A percentile compares a stretch with the other conserved stretches of the same genome.
phyloP scores from a whole-genome alignment of 1,140 invertebrate genomes.

The Pogonus chalceus region DNA sequence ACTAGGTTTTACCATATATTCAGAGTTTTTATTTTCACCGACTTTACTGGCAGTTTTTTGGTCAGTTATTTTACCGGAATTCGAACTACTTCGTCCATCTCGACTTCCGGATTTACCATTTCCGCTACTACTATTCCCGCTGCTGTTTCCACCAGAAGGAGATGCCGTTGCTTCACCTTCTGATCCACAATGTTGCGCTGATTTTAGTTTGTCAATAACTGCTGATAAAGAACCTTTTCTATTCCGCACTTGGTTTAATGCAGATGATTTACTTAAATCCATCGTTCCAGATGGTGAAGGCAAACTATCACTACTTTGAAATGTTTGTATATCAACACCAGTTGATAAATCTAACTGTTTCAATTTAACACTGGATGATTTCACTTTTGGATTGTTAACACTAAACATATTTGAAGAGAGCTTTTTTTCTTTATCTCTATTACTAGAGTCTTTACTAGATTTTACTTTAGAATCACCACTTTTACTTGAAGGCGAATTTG shows the following conservation, averaged over 20 bases:
- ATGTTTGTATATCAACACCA: slow-evolving; percentile 21
- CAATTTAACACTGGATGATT: slow-evolving; percentile 50
- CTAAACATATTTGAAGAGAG: slow-evolving; percentile 22
- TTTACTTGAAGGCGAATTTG: slow-evolving; percentile 48
- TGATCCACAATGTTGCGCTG: slow-evolving; percentile 52
- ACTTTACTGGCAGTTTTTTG: slow-evolving; percentile 42
- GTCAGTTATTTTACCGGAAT: slow-evolving; percentile 39
- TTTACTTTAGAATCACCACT: slow-evolving; percentile 36
- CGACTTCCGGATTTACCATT: slow-evolving; percentile 20
- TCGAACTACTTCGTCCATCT: slow-evolving; percentile 25
- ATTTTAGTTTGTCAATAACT: slow-evolving; percentile 78
- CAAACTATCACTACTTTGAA: slow-evolving; percentile 31
- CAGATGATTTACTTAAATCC: slow-evolving; percentile 42
- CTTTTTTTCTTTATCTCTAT: slow-evolving; percentile 30
- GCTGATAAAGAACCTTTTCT: slow-evolving; percentile 71
- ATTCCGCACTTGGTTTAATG: slow-evolving; percentile 49
- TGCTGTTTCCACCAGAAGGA: slow-evolving; percentile 13
- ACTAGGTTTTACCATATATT: slow-evolving; percentile 79
- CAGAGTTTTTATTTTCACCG: slow-evolving; percentile 58
- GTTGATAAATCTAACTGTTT: slow-evolving; percentile 54
- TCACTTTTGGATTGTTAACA: slow-evolving; percentile 55
- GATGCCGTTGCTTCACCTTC: slow-evolving; percentile 30
- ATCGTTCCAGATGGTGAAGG: slow-evolving; percentile 44
- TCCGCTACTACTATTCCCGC: slow-evolving; percentile 24
- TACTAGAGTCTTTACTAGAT: slow-evolving; percentile 38